Evolutionary conservation across 2,888 invertebrate species (phyloP).

Genomic region (Ennomos quercinarius): DNA sequence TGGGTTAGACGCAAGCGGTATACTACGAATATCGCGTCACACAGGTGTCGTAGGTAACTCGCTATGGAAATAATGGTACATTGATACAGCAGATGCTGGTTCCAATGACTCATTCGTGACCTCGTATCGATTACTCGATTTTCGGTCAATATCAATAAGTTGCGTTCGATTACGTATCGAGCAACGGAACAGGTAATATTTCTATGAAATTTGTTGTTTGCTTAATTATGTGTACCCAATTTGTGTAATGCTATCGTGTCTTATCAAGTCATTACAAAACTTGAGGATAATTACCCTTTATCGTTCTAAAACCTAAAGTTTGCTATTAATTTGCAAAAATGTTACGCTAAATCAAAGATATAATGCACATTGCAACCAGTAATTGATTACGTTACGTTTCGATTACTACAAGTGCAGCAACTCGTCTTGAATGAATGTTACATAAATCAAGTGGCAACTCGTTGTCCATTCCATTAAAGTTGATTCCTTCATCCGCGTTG

Average conservation of each 20-base stretch:
- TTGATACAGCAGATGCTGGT: slow-evolving; percentile 54
- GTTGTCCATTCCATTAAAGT: slow-evolving; percentile 49
- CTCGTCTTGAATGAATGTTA: slow-evolving; percentile 49
- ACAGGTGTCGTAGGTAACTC: slow-evolving; percentile 47
- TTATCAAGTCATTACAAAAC: too few species aligned
- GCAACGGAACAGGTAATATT: slow-evolving; percentile 1
- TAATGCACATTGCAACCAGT: slow-evolving; percentile 6
- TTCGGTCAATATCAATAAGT: slow-evolving; percentile 32
- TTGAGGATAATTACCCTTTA: too few species aligned
- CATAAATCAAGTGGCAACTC: slow-evolving; percentile 42
- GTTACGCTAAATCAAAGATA: slow-evolving; percentile 3
- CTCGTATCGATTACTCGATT: slow-evolving; percentile 40
- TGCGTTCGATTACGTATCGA: slow-evolving; percentile 28
- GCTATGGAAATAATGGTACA: slow-evolving; percentile 63
- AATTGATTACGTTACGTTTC: slow-evolving; percentile 36
- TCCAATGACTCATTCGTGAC: slow-evolving; percentile 58
- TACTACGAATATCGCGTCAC: slow-evolving; percentile 40
- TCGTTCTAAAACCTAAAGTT: background rate
- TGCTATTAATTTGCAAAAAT: background rate
- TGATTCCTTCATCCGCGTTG: slow-evolving; percentile 52
- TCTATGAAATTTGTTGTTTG: slow-evolving; percentile 9
- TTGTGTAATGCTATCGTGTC: too few species aligned
- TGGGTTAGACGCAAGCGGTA: slow-evolving; percentile 3
- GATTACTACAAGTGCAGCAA: slow-evolving; percentile 43
- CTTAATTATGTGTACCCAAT: background rate